Evolutionary conservation across 2,888 invertebrate genomes (phyloP), one percentile per base, ranked within the genome.

Genomic region (Drosophila picticornis): DNA sequence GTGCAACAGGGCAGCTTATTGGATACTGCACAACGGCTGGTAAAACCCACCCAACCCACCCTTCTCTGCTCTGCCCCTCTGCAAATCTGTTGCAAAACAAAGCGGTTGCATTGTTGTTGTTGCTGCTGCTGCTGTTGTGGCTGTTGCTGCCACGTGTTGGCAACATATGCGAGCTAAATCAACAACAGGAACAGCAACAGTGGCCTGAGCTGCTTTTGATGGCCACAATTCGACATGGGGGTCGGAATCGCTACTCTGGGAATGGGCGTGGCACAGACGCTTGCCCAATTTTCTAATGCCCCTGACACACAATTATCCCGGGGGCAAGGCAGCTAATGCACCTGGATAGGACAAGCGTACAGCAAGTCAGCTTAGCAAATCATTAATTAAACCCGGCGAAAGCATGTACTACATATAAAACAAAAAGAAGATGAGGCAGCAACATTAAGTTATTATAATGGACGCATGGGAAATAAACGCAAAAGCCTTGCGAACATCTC

Each of bases 111-210:
- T 51, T 71, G 61, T 74, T 63, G 73, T 40, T 58, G 68, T 52
- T 58, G 34, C 29, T 55, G 58, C 2, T 66, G 50, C 27, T 62
- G 63, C n/a, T 73, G 75, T 13, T 68, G 61, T 36, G 75, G 68
- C 27, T 67, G 81, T 31, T 78, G 81, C 71, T 70, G 84, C 85
- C 84, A 85, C 84, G 84, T 88, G 85, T 87, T 84, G 81, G 76
- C 88, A 81, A 72, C 84, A 83, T 72, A 85, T 75, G 83, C 66
- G 52, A 57, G 72, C 73, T 60, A 65, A 75, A 77, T 76, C 66
- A 76, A 72, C 72, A 77, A 52, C 80, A 76, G 43, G 38, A 50
- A 52, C 40, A 51, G 59, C 70, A 66, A 48, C 61, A 68, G 46
- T n/a, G 52, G 62, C 53, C 40, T 52, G 43, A 56, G 70, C 70